A percentile compares a stretch with the other conserved stretches of the same genome.
These are phyloP conservation scores for Suricata suricatta DNA, from an alignment of 2,113 vertebrate species.

Conservation along the genomic window DNA sequence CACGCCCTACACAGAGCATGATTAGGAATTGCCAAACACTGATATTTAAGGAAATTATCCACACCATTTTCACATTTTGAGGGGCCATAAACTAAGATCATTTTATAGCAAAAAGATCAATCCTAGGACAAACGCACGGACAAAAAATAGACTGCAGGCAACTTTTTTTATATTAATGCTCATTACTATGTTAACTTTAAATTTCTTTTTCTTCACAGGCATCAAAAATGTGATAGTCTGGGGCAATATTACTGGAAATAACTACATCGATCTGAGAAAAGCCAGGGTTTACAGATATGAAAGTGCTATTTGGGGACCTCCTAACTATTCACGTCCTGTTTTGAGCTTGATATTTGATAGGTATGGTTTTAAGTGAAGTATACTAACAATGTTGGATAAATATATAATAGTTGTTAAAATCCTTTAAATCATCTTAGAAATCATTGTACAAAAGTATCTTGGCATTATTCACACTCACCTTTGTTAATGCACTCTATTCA, in stretches of 20 bases:
- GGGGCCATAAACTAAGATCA: neutral
- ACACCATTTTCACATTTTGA: neutral
- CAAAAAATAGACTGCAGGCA: neutral
- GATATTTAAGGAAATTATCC: too few relatives aligned
- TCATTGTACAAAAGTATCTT: neutral
- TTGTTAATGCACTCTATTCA: neutral
- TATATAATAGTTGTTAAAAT: neutral
- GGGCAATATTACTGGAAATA: conserved; percentile 92
- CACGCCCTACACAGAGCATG: neutral
- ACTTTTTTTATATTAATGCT: conserved; percentile 23
- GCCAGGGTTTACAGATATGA: conserved; percentile 88
- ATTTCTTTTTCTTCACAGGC: conserved; percentile 83
- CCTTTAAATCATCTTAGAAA: conserved; percentile 41
- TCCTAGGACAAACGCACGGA: neutral
- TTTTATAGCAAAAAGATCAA: neutral
- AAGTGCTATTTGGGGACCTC: conserved; percentile 89
- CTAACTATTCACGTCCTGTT: conserved; percentile 84
- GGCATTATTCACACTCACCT: neutral
- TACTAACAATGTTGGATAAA: neutral
- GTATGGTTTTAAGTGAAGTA: conserved; percentile 80
- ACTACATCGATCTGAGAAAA: conserved; percentile 91
- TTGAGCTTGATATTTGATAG: conserved; percentile 87
- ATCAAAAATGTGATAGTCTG: conserved; percentile 92
- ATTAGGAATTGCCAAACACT: neutral
- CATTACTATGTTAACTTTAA: conserved; percentile 25